phyloP scores from a whole-genome alignment of 2,113 vertebrate species.

The Saguinus midas region DNA sequence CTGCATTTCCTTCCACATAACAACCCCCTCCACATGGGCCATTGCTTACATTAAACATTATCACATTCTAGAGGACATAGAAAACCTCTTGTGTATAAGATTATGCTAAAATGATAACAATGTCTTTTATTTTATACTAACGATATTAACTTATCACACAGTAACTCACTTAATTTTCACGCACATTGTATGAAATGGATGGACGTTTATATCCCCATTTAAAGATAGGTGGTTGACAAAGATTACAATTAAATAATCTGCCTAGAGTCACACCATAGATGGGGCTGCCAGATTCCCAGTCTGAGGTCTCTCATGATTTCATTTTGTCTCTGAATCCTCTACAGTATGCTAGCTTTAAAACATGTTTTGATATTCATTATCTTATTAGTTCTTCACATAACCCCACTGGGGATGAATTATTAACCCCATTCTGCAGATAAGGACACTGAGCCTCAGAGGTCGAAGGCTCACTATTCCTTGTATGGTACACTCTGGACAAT shows the following conservation, averaged over 20 bases:
- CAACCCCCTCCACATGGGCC: not conserved
- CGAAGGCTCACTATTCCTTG: not conserved
- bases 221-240: not conserved
- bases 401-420: not conserved
- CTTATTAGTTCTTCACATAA: not conserved
- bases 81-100: not conserved
- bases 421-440: conserved; percentile 41
- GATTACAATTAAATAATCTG: not conserved
- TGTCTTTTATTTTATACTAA: not conserved
- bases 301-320: not conserved
- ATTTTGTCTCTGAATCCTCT: not conserved
- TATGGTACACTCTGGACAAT: not conserved
- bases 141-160: not conserved
- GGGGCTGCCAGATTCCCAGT: rapidly evolving
- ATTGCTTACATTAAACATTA: not conserved
- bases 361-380: not conserved
- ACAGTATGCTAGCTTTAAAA: not conserved
- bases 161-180: not conserved
- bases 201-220: not conserved
- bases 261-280: not conserved
- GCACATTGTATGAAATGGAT: not conserved
- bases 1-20: not conserved
- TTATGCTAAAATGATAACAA: not conserved
- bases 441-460: not conserved
- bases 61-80: not conserved